Conservation (phyloP, 2,113 vertebrate genomes). For the Neopipo cinnamomea region DNA sequence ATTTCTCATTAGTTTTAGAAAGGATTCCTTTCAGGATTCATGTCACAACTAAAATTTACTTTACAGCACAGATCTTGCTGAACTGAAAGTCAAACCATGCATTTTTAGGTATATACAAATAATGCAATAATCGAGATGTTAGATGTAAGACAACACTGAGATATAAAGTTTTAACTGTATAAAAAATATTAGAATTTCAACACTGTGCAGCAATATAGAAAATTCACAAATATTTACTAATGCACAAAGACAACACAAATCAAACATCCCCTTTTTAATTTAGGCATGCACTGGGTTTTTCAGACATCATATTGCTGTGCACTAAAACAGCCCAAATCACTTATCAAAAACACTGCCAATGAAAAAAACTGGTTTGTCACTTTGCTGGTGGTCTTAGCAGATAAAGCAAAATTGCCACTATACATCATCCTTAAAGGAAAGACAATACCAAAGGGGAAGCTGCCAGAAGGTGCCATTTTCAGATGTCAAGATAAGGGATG, state of each 20-base stretch:
- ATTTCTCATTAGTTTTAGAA: neutral
- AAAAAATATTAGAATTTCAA: neutral
- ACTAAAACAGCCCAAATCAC: conserved; percentile 42
- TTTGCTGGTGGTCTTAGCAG: conserved; percentile 63
- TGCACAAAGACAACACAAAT: neutral
- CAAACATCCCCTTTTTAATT: neutral
- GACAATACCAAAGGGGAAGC: conserved; percentile 55
- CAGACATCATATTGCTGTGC: neutral
- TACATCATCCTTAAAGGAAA: conserved; percentile 62
- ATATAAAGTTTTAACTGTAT: neutral
- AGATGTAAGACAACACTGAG: neutral
- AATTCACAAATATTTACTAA: neutral
- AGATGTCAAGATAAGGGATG: conserved; percentile 68
- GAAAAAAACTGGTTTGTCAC: conserved; percentile 23
- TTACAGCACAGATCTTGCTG: neutral
- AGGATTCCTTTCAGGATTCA: neutral
- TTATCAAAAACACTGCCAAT: conserved; percentile 40
- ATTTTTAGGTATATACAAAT: neutral
- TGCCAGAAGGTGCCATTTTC: conserved; percentile 63
- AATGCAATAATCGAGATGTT: neutral
- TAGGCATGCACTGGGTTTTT: neutral
- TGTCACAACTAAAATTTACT: neutral
- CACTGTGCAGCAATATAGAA: neutral
- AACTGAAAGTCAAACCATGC: neutral
- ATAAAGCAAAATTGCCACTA: conserved; percentile 59